Conservation (phyloP, 2,888 invertebrate genomes). For the Monoplex corrugatus region DNA sequence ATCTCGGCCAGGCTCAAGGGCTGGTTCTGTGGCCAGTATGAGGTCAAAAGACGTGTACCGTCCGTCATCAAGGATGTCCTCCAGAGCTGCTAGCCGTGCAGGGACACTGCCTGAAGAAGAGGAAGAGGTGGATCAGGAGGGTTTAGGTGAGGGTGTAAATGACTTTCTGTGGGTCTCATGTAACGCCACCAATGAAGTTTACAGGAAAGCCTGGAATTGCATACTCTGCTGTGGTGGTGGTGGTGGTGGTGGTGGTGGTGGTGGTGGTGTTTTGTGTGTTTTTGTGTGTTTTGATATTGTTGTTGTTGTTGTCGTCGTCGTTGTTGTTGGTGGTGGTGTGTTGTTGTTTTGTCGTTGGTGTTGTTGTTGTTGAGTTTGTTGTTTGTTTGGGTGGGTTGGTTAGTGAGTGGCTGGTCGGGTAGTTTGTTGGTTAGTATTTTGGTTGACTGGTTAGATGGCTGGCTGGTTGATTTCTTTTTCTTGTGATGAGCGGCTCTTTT, state of each 20-base stretch:
- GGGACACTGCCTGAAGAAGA: slow-evolving; percentile 36
- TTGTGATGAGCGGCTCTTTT: no score
- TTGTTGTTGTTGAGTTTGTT: no score
- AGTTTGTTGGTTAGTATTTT: background rate
- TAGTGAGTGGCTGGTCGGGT: background rate
- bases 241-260: background rate
- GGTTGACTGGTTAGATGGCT: background rate
- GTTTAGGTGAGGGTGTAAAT: background rate
- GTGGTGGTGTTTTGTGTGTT: background rate
- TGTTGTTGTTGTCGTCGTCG: no score
- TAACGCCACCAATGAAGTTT: no score
- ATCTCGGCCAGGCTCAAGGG: slow-evolving; percentile 20
- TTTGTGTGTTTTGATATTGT: no score
- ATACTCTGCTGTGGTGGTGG: background rate
- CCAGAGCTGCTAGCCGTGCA: slow-evolving; percentile 51
- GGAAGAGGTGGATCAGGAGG: slow-evolving; percentile 25
- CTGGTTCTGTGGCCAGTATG: slow-evolving; percentile 11
- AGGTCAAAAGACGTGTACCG: slow-evolving; percentile 45
- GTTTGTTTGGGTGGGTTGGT: background rate
- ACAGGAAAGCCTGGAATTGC: no score
- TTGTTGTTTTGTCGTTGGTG: no score
- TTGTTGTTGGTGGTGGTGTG: no score
- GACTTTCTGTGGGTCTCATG: background rate
- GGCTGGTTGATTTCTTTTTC: no score
- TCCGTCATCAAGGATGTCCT: slow-evolving; percentile 45